Percentiles rank a stretch among this genome's conserved stretches.
Conservation (phyloP, 1,140 invertebrate genomes). For the Fopius arisanus region DNA sequence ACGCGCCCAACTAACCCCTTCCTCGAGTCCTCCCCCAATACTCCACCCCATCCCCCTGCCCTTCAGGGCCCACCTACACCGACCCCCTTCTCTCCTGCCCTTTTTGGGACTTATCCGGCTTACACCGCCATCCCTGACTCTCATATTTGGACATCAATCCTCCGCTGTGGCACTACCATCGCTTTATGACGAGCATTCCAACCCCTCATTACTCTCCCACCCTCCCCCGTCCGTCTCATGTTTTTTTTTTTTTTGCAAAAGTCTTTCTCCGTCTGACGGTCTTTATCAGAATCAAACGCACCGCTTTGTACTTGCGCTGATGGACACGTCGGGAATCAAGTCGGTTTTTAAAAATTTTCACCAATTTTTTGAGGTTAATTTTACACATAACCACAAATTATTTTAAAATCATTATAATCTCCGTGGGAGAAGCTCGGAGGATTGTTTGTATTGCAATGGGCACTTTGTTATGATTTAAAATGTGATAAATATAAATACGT, state of each 20-base stretch:
- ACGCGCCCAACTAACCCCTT: constrained; percentile 63
- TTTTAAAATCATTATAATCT: background rate
- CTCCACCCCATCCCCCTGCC: background rate
- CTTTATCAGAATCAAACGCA: constrained; percentile 7
- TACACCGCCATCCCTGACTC: background rate
- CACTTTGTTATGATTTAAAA: background rate
- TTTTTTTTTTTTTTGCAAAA: background rate
- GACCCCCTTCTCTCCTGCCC: background rate
- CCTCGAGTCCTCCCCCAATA: background rate
- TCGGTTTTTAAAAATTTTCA: background rate
- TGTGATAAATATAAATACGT: background rate
- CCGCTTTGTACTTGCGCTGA: background rate
- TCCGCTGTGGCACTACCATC: background rate
- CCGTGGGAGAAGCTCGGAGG: background rate
- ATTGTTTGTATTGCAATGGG: background rate
- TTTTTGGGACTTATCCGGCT: background rate
- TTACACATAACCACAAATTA: background rate
- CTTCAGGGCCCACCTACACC: constrained; percentile 3
- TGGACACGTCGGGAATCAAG: constrained; percentile 1
- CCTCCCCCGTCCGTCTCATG: background rate
- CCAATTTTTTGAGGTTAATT: background rate
- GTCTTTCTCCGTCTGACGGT: background rate
- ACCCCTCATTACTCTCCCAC: background rate
- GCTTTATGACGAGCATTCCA: constrained; percentile 5
- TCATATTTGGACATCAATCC: constrained; percentile 1